Evolutionary conservation across 2,888 invertebrate genomes (phyloP).

Genomic region (Pteria penguin): DNA sequence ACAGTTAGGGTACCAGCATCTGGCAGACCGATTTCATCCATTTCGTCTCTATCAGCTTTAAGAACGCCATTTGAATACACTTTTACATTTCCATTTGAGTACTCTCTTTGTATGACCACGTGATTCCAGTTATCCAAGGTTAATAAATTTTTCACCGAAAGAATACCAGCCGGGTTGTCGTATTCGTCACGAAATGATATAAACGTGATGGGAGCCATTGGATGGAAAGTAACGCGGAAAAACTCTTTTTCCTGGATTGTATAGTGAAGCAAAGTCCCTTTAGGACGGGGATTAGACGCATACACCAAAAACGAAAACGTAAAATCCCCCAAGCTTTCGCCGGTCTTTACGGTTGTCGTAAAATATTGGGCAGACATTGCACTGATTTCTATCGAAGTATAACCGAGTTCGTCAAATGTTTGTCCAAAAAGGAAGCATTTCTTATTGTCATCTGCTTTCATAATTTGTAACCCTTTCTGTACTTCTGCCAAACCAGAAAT

Average conservation of each 20-base stretch:
- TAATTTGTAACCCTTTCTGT: slow-evolving; percentile 1
- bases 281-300: slow-evolving; percentile 12
- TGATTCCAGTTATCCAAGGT: slow-evolving; percentile 53
- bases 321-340: slow-evolving; percentile 31
- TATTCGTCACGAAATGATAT: slow-evolving; percentile 64
- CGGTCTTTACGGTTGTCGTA: slow-evolving; percentile 4
- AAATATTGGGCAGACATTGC: slow-evolving; percentile 5
- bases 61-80: slow-evolving; percentile 52
- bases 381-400: slow-evolving; percentile 24
- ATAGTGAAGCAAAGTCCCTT: slow-evolving; percentile 37
- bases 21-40: slow-evolving; percentile 56
- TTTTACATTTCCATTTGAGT: slow-evolving; percentile 52
- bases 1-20: slow-evolving; percentile 47
- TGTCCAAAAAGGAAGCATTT: slow-evolving; percentile 31
- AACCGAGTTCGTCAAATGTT: slow-evolving; percentile 2
- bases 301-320: slow-evolving; percentile 31
- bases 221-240: slow-evolving; percentile 28
- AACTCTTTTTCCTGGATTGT: slow-evolving; percentile 27
- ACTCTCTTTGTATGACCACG: slow-evolving; percentile 52
- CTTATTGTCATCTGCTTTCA: slow-evolving; percentile 5
- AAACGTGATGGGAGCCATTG: slow-evolving; percentile 21
- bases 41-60: slow-evolving; percentile 58
- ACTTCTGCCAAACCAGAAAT: slow-evolving; percentile 26
- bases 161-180: slow-evolving; percentile 58
- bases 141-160: slow-evolving; percentile 49